Evolutionary conservation across 2,888 invertebrate species (phyloP), one percentile per base, ranked within the genome.

Genomic region (Apotomis betuletana): DNA sequence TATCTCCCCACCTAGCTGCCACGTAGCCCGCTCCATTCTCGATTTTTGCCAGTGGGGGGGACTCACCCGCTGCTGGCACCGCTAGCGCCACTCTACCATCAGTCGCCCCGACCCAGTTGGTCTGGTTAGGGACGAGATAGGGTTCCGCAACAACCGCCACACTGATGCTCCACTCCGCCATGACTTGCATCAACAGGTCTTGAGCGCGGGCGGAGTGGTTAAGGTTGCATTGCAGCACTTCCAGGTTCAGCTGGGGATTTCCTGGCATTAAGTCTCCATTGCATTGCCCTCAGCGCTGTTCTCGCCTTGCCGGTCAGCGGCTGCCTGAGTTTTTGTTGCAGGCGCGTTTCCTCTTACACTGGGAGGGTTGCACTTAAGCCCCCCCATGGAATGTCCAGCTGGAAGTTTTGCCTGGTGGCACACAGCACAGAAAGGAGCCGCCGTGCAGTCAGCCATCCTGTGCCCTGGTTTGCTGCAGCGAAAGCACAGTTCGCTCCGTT

Each of bases 111-210:
- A 76, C 76, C 75, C 74, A 76, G 73, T 78, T 75, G 74, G 78
- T 74, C 79, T 76, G 71, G 75, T 73, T 76, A 76, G 73, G 76
- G 76, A 78, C 78, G 74, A 78, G 77, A 76, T 78, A 74, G 74
- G 78, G 76, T 77, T n/a, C n/a, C n/a, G n/a, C n/a, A n/a, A n/a
- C n/a, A n/a, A n/a, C n/a, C n/a, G n/a, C n/a, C n/a, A n/a, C 76
- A 76, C 77, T 5, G 52, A 52, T 52, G n/a, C n/a, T 12, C 52
- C 70, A 70, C 70, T 70, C 59, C 13, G 65, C 65, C 65, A 65
- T 60, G 54, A 10, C 3, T 44, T 70, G 67, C 13, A 67, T 27
- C 4, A 67, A 4, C 9, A 67, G 67, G n/a, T 67, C 44, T 57
- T 52, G 41, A 15, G 65, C 65, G 4, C 52, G n/a, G n/a, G n/a